Percentiles rank a stretch among this genome's conserved stretches.
These are phyloP conservation scores for Todiramphus saurophagus DNA, from an alignment of 2,113 vertebrate genomes.

Conservation along the genomic window DNA sequence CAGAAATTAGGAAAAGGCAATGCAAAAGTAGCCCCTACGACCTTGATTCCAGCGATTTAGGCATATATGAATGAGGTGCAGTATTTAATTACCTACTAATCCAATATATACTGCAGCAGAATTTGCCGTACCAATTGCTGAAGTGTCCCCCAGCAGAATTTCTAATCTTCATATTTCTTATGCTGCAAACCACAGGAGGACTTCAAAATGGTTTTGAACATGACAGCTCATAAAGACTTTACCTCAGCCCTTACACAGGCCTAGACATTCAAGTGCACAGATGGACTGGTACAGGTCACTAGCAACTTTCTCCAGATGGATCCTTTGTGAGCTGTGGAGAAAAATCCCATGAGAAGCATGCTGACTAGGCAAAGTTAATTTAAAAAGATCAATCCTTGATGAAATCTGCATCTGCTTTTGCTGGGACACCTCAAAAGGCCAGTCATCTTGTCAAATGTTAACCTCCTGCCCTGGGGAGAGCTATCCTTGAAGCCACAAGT, in stretches of 20 bases:
- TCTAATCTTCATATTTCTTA: background rate
- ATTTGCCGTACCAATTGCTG: background rate
- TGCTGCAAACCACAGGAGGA: background rate
- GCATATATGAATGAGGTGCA: background rate
- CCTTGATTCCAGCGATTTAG: background rate
- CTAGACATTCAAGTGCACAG: background rate
- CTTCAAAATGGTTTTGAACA: background rate
- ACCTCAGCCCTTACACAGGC: background rate
- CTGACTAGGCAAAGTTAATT: background rate
- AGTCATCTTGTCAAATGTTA: background rate
- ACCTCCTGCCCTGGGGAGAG: background rate
- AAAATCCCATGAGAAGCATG: background rate
- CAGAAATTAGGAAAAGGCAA: background rate
- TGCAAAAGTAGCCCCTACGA: background rate
- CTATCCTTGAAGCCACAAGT: background rate
- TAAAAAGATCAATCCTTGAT: background rate
- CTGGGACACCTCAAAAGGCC: background rate
- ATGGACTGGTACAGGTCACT: background rate
- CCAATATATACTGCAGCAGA: background rate
- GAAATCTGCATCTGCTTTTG: slow-evolving; percentile 5
- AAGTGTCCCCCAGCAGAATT: background rate
- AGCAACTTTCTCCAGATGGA: background rate
- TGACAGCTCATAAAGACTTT: background rate
- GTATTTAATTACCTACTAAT: background rate
- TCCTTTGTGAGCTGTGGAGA: background rate